Evolutionary conservation across 2,888 invertebrate genomes (phyloP), one percentile per base, ranked within the genome.

Genomic region (Chymomyza procnemis): DNA sequence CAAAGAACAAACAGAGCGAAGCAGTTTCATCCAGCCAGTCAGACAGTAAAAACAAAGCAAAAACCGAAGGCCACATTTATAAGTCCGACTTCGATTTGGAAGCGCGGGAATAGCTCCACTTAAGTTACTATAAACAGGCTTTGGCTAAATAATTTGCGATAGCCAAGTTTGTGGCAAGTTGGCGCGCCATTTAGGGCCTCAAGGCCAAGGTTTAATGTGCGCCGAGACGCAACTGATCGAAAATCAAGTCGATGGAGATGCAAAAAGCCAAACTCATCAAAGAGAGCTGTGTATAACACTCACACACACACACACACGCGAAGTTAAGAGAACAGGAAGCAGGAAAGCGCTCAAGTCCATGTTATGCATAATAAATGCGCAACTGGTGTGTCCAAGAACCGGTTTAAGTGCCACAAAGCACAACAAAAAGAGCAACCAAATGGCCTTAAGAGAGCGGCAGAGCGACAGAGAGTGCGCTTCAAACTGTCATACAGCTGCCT

Each of bases 191-290:
- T 88, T 87, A 88, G 88, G 88, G 88, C 87, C 83, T 88, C 88
- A 88, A 88, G 88, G 88, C 88, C 88, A 88, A 88, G 89, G 88
- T 88, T 88, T 88, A 78, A 73, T 74, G 66, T 68, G 69, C 65
- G 59, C 50, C 71, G 59, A 75, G 59, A 46, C 71, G 59, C 71
- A 75, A 80, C 72, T 76, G 76, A 78, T 80, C 84, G 66, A 67
- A 18, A 78, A 80, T 72, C 76, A 70, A 64, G 67, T 55, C 66
- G n/a, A n/a, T n/a, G n/a, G n/a, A n/a, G n/a, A n/a, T n/a, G n/a
- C n/a, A 48, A 66, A 69, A 59, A 55, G 12, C 2, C 21, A 48
- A 64, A 26, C 0, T n/a, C n/a, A n/a, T n/a, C 0, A 26, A 21
- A 48, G 48, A 57, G 34, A 4, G 41, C 54, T 69, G 69, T 73